phyloP scores from a whole-genome alignment of 2,888 invertebrate genomes.

The Gasteruption jaculator region DNA sequence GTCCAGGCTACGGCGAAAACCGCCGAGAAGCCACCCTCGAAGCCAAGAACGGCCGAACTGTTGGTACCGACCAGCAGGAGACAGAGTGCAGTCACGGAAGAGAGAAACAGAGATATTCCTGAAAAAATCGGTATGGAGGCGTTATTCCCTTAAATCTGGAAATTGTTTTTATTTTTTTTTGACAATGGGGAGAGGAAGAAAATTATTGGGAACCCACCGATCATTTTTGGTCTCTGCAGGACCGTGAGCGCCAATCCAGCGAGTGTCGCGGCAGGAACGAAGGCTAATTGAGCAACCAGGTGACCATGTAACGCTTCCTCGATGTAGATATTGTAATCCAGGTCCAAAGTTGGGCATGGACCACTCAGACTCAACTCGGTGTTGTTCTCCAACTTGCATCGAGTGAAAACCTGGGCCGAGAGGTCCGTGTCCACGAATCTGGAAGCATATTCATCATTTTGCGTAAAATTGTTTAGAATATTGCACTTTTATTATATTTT shows the following conservation, averaged over 20 bases:
- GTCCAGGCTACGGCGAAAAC: conserved; percentile 53
- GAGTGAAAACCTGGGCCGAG: conserved; percentile 57
- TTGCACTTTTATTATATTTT: no score
- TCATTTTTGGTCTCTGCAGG: conserved; percentile 50
- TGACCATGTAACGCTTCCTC: conserved; percentile 54
- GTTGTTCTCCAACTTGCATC: conserved; percentile 59
- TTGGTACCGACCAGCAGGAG: conserved; percentile 50
- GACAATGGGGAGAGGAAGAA: neutral
- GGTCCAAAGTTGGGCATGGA: conserved; percentile 53
- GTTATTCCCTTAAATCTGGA: neutral
- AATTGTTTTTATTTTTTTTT: conserved; percentile 1
- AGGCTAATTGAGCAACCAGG: conserved; percentile 51
- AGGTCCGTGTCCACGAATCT: conserved; percentile 70
- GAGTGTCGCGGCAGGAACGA: conserved; percentile 51
- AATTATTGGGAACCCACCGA: conserved; percentile 38
- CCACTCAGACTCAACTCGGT: conserved; percentile 52
- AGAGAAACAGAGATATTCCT: conserved; percentile 51
- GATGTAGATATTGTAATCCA: conserved; percentile 60
- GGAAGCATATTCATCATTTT: conserved; percentile 17
- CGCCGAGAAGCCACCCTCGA: conserved; percentile 52
- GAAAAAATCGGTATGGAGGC: conserved; percentile 12
- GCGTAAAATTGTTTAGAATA: neutral
- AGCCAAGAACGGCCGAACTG: conserved; percentile 48
- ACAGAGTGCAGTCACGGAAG: conserved; percentile 48
- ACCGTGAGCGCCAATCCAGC: conserved; percentile 49